Evolutionary conservation across 1,140 invertebrate species (phyloP).

Genomic region (Eumeta japonica): DNA sequence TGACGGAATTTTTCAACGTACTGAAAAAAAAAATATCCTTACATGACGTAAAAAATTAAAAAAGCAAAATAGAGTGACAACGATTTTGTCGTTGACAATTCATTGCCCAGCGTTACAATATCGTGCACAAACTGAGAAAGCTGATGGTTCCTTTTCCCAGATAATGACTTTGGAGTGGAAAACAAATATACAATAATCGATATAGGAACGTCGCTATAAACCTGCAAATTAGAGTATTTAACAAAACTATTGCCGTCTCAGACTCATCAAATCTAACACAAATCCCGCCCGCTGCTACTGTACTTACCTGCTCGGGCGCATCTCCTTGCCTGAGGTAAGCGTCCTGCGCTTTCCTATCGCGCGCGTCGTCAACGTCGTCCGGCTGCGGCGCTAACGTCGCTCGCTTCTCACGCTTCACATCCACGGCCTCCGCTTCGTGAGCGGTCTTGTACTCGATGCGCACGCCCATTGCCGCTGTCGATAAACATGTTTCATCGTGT

Average conservation of each 20-base stretch:
- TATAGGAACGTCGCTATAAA: no score
- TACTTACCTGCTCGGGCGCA: conserved; percentile 13
- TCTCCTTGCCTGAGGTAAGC: conserved; percentile 14
- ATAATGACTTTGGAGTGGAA: not conserved
- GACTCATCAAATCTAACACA: no score
- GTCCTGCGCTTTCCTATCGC: conserved; percentile 14
- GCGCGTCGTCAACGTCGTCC: conserved; percentile 14
- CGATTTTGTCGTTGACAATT: not conserved
- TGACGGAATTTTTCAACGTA: conserved; percentile 45
- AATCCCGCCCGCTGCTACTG: conserved; percentile 5
- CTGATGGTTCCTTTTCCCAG: not conserved
- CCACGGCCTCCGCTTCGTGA: conserved; percentile 81
- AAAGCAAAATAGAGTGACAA: not conserved
- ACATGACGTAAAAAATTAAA: not conserved
- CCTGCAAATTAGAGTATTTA: no score
- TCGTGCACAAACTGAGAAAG: no score
- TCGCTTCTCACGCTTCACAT: conserved; percentile 58
- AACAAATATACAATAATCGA: not conserved
- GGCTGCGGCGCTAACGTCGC: conserved; percentile 22
- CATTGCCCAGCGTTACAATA: no score
- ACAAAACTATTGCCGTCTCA: no score
- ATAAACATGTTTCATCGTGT: no score
- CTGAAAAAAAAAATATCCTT: conserved; percentile 25
- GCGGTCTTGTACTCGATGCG: conserved; percentile 79
- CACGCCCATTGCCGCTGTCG: conserved; percentile 56